These are phyloP conservation scores for Mythimna impura DNA, from an alignment of 2,888 invertebrate species.

Conservation along the genomic window DNA sequence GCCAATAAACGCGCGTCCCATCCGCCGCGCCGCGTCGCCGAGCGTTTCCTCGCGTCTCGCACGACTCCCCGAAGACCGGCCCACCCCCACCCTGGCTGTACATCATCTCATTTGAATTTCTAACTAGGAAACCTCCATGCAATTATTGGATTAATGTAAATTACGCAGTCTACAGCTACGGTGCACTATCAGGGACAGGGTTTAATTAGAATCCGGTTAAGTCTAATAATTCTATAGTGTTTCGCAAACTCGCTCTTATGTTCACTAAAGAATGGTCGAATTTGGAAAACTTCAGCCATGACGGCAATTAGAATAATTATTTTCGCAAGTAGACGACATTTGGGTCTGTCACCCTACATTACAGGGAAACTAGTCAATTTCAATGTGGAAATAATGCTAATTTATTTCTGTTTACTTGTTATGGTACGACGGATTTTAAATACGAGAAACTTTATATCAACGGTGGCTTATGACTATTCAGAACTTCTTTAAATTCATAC, in stretches of 20 bases:
- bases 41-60: slow-evolving; percentile 79
- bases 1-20: slow-evolving; percentile 75
- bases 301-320: slow-evolving; percentile 65
- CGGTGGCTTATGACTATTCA: slow-evolving; percentile 16
- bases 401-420: slow-evolving; percentile 48
- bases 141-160: slow-evolving; percentile 98
- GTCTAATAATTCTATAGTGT: slow-evolving; percentile 85
- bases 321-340: slow-evolving; percentile 62
- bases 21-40: slow-evolving; percentile 60
- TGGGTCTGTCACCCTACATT: slow-evolving; percentile 57
- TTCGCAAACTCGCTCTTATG: slow-evolving; percentile 77
- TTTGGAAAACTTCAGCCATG: slow-evolving; percentile 56
- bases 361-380: slow-evolving; percentile 53
- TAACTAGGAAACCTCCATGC: slow-evolving; percentile 97
- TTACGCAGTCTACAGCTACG: slow-evolving; percentile 94
- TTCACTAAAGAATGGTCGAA: slow-evolving; percentile 67
- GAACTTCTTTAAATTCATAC: slow-evolving; percentile 1
- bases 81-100: slow-evolving; percentile 87
- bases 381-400: slow-evolving; percentile 51
- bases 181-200: slow-evolving; percentile 90
- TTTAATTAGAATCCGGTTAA: slow-evolving; percentile 90
- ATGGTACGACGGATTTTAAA: slow-evolving; percentile 28
- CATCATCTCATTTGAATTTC: slow-evolving; percentile 97
- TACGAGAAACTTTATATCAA: slow-evolving; percentile 6
- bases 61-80: slow-evolving; percentile 81